Conservation (phyloP, 1,140 invertebrate species). For the Drosophila ironensis region DNA sequence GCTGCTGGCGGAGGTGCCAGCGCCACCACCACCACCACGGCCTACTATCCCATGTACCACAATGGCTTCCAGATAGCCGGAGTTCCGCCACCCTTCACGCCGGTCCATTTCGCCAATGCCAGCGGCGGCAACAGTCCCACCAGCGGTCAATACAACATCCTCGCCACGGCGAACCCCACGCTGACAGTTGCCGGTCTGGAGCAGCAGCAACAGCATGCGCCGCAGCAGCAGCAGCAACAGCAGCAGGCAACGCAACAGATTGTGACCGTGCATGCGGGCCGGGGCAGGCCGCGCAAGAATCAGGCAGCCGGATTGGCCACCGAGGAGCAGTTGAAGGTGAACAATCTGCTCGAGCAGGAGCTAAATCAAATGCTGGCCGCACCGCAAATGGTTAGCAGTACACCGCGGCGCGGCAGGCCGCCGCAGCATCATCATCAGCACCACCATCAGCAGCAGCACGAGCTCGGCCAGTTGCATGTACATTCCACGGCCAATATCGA, state of each 20-base stretch:
- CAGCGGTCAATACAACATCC: slow-evolving; percentile 65
- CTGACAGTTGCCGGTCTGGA: slow-evolving; percentile 40
- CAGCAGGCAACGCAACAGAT: slow-evolving; percentile 18
- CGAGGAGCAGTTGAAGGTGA: slow-evolving; percentile 67
- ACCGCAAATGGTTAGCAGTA: slow-evolving; percentile 39
- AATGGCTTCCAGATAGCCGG: slow-evolving; percentile 77
- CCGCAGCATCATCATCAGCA: slow-evolving; percentile 14
- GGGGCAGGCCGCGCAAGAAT: slow-evolving; percentile 72
- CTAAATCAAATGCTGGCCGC: slow-evolving; percentile 75
- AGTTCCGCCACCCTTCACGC: slow-evolving; percentile 77
- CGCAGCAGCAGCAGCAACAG: slow-evolving; percentile 49
- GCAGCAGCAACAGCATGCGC: slow-evolving; percentile 28
- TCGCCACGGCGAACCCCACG: slow-evolving; percentile 53
- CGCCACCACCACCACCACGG: slow-evolving; percentile 49
- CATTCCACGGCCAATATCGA: slow-evolving; percentile 72
- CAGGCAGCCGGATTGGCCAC: background rate
- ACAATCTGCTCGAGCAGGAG: slow-evolving; percentile 72
- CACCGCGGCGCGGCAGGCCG: slow-evolving; percentile 41
- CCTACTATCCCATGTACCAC: slow-evolving; percentile 81
- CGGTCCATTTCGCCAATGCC: slow-evolving; percentile 70
- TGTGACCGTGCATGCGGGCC: slow-evolving; percentile 48
- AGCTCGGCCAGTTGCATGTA: slow-evolving; percentile 54
- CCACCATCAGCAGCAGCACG: slow-evolving; percentile 48
- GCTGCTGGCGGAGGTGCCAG: slow-evolving; percentile 11
- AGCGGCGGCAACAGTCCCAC: slow-evolving; percentile 60